A percentile compares a stretch with the other conserved stretches of the same genome.
phyloP scores from a whole-genome alignment of 2,797 vertebrate species.

The Tragelaphus eurycerus region DNA sequence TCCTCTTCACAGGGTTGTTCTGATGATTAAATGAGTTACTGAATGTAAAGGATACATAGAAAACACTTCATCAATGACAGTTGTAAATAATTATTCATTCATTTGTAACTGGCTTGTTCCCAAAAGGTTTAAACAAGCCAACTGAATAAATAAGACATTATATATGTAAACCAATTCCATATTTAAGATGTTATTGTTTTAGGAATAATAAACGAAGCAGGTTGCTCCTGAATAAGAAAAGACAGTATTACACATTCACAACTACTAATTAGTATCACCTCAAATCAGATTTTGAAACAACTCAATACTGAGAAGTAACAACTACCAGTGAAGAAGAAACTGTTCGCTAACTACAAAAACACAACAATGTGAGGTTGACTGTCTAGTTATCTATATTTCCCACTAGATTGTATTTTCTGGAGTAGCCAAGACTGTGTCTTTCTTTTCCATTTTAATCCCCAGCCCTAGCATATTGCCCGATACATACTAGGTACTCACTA shows the following conservation, averaged over 20 bases:
- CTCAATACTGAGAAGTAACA: not conserved
- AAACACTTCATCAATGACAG: not conserved
- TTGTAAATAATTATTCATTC: slow-evolving; percentile 41
- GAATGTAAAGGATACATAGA: not conserved
- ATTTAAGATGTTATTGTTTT: slow-evolving; percentile 27
- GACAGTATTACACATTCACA: not conserved
- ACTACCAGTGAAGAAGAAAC: not conserved
- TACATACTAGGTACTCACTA: not conserved
- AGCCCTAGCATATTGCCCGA: not conserved
- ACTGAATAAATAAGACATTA: slow-evolving; percentile 43
- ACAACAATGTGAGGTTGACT: not conserved
- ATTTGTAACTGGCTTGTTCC: slow-evolving; percentile 26
- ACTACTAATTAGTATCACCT: slow-evolving; percentile 4
- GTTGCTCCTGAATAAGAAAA: not conserved
- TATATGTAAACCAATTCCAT: slow-evolving; percentile 30
- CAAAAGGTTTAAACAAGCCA: slow-evolving; percentile 55
- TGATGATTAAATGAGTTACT: slow-evolving; percentile 27
- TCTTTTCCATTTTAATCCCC: not conserved
- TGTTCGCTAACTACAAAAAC: not conserved
- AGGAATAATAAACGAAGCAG: slow-evolving; percentile 35
- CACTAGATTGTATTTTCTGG: not conserved
- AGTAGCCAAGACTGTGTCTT: not conserved
- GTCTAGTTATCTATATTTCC: not conserved
- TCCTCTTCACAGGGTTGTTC: not conserved
- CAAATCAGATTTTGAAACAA: slow-evolving; percentile 14